Conservation (phyloP, 2,113 vertebrate species). For the Helogale parvula region DNA sequence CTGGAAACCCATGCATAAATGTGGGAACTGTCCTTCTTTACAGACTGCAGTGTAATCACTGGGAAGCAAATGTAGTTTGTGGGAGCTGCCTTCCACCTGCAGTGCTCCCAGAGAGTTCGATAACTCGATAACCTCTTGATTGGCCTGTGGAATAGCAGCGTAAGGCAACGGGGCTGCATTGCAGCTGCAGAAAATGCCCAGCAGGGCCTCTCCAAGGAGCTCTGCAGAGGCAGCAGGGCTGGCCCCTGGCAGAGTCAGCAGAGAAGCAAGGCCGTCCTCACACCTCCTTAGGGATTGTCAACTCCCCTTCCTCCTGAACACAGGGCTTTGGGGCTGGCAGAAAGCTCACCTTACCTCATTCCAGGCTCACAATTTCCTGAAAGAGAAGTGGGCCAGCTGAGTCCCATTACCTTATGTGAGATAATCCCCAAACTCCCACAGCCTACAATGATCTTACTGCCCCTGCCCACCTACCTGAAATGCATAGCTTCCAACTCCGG, state of each 20-base stretch:
- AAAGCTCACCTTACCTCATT: background rate
- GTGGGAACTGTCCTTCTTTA: background rate
- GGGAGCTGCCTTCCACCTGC: background rate
- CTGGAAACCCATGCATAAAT: background rate
- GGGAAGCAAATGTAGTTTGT: conserved; percentile 34
- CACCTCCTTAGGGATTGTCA: background rate
- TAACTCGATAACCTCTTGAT: conserved; percentile 15
- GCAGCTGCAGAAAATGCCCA: background rate
- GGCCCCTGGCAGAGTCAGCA: background rate
- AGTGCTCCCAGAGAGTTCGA: background rate
- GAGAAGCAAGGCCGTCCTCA: background rate
- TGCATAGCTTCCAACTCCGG: background rate
- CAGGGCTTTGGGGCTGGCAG: background rate
- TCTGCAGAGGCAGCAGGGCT: background rate
- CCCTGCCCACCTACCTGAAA: background rate
- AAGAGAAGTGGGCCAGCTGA: background rate
- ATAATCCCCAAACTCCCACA: background rate
- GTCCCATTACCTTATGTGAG: background rate
- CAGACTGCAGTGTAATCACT: background rate
- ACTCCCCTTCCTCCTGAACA: too few relatives aligned
- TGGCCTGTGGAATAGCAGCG: background rate
- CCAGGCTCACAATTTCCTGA: background rate
- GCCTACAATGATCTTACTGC: background rate
- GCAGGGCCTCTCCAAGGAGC: background rate
- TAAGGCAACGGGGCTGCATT: background rate